phyloP scores from a whole-genome alignment of 2,888 invertebrate species.

The Stenoptilia bipunctidactyla region DNA sequence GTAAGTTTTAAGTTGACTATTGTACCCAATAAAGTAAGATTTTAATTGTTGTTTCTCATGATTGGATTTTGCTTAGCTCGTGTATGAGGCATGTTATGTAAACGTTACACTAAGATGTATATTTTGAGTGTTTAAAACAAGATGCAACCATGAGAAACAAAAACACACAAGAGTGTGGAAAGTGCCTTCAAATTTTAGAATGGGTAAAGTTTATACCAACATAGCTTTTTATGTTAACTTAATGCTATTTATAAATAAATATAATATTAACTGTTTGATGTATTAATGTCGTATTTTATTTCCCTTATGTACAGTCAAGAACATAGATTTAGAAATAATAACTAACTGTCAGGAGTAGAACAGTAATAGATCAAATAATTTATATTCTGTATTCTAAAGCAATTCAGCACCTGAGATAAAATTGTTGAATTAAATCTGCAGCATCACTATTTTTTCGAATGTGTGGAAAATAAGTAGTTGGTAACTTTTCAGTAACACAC shows the following conservation, averaged over 20 bases:
- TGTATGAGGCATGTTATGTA: too few species aligned
- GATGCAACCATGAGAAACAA: conserved; percentile 44
- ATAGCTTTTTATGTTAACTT: conserved; percentile 70
- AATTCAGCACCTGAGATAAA: too few species aligned
- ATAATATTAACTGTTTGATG: conserved; percentile 71
- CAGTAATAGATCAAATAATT: too few species aligned
- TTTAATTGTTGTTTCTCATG: background rate
- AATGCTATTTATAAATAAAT: conserved; percentile 68
- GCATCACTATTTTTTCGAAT: too few species aligned
- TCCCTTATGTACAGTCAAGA: conserved; percentile 2
- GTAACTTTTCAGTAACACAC: too few species aligned
- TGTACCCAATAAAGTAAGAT: background rate
- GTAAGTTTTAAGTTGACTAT: background rate
- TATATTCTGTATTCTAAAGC: too few species aligned
- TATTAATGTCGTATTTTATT: conserved; percentile 22
- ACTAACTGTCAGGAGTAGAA: too few species aligned
- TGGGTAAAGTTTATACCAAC: conserved; percentile 68
- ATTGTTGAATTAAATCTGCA: too few species aligned
- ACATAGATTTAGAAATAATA: background rate
- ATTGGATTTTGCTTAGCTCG: conserved; percentile 13
- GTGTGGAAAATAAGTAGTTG: too few species aligned
- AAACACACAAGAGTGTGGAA: conserved; percentile 60
- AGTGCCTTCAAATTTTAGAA: conserved; percentile 68
- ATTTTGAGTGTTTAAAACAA: background rate
- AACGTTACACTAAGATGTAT: too few species aligned